Conservation (phyloP, 2,888 invertebrate genomes). For the Octodonta nipae region DNA sequence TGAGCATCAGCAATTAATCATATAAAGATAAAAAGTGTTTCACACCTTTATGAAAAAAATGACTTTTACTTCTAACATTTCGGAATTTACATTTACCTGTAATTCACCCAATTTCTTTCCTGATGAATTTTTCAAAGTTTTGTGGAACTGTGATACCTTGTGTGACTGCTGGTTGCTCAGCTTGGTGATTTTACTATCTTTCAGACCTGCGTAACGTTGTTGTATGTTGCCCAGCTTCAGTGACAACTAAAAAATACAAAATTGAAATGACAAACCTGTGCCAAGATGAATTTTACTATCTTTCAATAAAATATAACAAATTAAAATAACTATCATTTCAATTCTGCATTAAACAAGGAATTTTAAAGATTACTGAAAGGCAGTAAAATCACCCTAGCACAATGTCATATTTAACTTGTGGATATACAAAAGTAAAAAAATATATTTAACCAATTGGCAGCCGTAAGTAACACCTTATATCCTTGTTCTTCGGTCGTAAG, state of each 20-base stretch:
- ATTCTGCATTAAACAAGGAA: constrained; percentile 25
- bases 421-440: too few species aligned
- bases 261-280: constrained; percentile 11
- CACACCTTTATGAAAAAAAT: not conserved
- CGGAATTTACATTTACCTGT: constrained; percentile 53
- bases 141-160: constrained; percentile 90
- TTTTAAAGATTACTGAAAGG: constrained; percentile 37
- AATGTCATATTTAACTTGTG: too few species aligned
- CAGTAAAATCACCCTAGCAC: constrained; percentile 39
- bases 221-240: constrained; percentile 48
- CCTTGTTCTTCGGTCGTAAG: too few species aligned
- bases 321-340: not conserved
- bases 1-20: not conserved
- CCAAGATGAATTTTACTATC: constrained; percentile 24
- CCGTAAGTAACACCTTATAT: too few species aligned
- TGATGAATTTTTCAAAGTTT: constrained; percentile 74
- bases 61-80: not conserved
- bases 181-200: constrained; percentile 81
- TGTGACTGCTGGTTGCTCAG: constrained; percentile 75
- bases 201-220: constrained; percentile 72
- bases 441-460: too few species aligned
- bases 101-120: constrained; percentile 75
- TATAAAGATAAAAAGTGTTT: not conserved
- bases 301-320: not conserved
- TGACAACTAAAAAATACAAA: constrained; percentile 25